Conservation (phyloP, 2,888 invertebrate species). For the Colostygia pectinataria region DNA sequence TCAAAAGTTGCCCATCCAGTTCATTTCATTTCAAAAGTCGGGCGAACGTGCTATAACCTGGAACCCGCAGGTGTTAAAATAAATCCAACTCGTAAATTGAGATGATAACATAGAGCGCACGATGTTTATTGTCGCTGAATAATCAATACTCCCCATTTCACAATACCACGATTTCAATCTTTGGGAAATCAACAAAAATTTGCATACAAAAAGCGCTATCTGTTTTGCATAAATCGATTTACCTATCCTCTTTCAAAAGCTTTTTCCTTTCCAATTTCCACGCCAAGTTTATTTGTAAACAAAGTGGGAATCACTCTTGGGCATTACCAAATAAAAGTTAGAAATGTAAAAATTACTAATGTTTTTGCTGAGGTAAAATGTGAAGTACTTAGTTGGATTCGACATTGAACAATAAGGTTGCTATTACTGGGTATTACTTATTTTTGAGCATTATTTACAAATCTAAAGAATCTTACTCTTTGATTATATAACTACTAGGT, state of each 20-base stretch:
- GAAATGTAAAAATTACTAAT: slow-evolving; percentile 63
- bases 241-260: slow-evolving; percentile 79
- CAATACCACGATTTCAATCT: slow-evolving; percentile 78
- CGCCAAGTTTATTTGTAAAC: slow-evolving; percentile 80
- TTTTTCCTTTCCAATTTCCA: slow-evolving; percentile 78
- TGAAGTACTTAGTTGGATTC: slow-evolving; percentile 3
- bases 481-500: too few relatives aligned
- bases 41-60: slow-evolving; percentile 2
- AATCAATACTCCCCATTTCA: slow-evolving; percentile 72
- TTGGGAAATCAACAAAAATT: slow-evolving; percentile 79
- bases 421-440: too few relatives aligned
- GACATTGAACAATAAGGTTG: not conserved
- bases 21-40: slow-evolving; percentile 1
- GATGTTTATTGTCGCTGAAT: slow-evolving; percentile 55
- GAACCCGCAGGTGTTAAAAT: slow-evolving; percentile 30
- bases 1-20: not conserved
- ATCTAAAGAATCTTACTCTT: too few relatives aligned
- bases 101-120: slow-evolving; percentile 42
- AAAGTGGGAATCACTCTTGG: slow-evolving; percentile 78
- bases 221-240: slow-evolving; percentile 82
- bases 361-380: slow-evolving; percentile 36
- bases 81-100: slow-evolving; percentile 42
- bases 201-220: slow-evolving; percentile 81
- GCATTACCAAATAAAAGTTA: slow-evolving; percentile 78
- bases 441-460: too few relatives aligned